Evolutionary conservation across 2,113 vertebrate species (phyloP), one percentile per base, ranked within the genome.

Genomic region (Cryptotis parvus): DNA sequence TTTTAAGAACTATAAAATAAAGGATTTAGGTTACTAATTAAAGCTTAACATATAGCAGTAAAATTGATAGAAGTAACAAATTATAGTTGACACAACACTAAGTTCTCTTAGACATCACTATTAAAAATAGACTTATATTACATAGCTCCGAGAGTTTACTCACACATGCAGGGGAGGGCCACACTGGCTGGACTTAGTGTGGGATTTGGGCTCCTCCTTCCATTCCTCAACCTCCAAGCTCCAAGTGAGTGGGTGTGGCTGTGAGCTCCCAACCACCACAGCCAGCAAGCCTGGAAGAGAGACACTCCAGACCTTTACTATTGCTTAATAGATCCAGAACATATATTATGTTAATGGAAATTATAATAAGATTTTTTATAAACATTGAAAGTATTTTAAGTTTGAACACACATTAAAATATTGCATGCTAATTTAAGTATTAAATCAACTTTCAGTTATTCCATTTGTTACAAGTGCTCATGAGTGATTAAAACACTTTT

Each of bases 401-500:
- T 75, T 87, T 20, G 26, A 94, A 79, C 18, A 55, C 39, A 78
- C 10, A 63, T 66, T 26, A 81, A 87, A 91, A 81, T 79, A 41
- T 29, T 52, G 33, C 1, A 85, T 31, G 16, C 31, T 45, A 82
- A 20, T 80, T 84, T 76, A 87, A 76, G 27, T n/a, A 80, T 84
- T 58, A 66, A 80, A 88, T 12, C 3, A 61, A 9, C 14, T 68
- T 89, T n/a, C 27, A 41, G 37, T 79, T 55, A 33, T 4, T 22
- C 75, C 74, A 39, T 84, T 35, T 90, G 69, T 84, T 84, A 58
- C 8, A 15, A 14, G 22, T 83, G 4, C 2, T 55, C n/a, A 26
- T 39, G 10, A 35, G 6, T 49, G 5, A n/a, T 35, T 55, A 58
- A 82, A 72, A 31, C 4, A 15, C 1, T 26, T 69, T 86, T 81